A percentile compares a stretch with the other conserved stretches of the same genome.
Conservation (phyloP, 2,888 invertebrate genomes). For the Morpho deidamia region DNA sequence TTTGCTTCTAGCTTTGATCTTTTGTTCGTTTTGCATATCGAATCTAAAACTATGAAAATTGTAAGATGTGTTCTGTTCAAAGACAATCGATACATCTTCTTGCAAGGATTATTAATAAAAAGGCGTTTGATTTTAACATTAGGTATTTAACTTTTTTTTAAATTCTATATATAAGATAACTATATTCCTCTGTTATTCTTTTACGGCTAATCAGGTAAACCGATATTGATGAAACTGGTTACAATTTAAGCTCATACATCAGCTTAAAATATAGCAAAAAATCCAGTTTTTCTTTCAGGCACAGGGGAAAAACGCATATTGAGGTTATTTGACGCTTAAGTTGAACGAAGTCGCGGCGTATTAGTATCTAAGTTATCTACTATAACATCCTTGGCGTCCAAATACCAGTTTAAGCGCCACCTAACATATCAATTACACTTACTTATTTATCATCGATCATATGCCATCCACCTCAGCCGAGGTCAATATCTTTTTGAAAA, state of each 20-base stretch:
- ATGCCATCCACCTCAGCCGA: slow-evolving; percentile 57
- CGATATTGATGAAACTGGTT: no score
- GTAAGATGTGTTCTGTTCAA: slow-evolving; percentile 1
- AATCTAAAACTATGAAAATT: slow-evolving; percentile 19
- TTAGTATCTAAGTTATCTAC: neutral
- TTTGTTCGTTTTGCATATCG: slow-evolving; percentile 37
- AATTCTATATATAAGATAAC: no score
- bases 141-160: no score
- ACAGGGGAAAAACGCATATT: no score
- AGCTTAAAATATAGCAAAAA: no score
- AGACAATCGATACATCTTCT: slow-evolving; percentile 1
- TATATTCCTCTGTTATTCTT: no score
- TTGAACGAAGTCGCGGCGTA: no score
- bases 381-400: slow-evolving; percentile 24
- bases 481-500: slow-evolving; percentile 70
- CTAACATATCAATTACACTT: slow-evolving; percentile 40
- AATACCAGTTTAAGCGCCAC: slow-evolving; percentile 54
- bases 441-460: slow-evolving; percentile 64
- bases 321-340: no score
- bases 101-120: neutral
- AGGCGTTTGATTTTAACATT: no score
- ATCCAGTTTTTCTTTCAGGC: no score
- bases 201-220: no score
- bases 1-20: slow-evolving; percentile 39
- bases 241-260: no score